phyloP scores from a whole-genome alignment of 2,888 invertebrate genomes.

The Orthonevra nobilis region DNA sequence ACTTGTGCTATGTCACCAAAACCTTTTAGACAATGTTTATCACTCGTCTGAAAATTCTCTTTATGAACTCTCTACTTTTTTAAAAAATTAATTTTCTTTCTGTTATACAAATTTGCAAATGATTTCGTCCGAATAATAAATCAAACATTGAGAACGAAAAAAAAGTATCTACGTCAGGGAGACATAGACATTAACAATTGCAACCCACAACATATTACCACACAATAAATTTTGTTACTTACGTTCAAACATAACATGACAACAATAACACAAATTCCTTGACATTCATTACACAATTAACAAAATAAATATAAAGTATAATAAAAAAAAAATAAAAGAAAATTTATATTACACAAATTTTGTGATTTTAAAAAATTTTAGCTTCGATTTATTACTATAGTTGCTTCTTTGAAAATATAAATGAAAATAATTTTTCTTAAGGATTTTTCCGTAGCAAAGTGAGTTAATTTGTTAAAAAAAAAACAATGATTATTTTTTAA shows the following conservation, averaged over 20 bases:
- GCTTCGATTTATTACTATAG: conserved; percentile 49
- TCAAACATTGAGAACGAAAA: no score
- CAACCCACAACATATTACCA: conserved; percentile 15
- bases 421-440: conserved; percentile 28
- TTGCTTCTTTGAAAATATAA: conserved; percentile 59
- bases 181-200: conserved; percentile 49
- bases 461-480: conserved; percentile 15
- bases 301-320: not conserved
- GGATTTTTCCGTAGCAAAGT: conserved; percentile 57
- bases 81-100: conserved; percentile 6
- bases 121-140: conserved; percentile 26
- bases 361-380: conserved; percentile 30
- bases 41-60: conserved; percentile 31
- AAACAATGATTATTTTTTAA: conserved; percentile 3
- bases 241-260: conserved; percentile 4
- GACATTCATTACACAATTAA: not conserved
- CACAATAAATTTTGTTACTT: not conserved
- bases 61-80: conserved; percentile 7
- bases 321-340: conserved; percentile 4
- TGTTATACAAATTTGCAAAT: conserved; percentile 1
- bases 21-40: conserved; percentile 54
- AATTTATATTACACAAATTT: no score
- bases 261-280: conserved; percentile 1
- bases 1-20: not conserved
- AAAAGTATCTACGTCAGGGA: conserved; percentile 54